These are phyloP conservation scores for Luperina testacea DNA, from an alignment of 2,888 invertebrate genomes.

Conservation along the genomic window DNA sequence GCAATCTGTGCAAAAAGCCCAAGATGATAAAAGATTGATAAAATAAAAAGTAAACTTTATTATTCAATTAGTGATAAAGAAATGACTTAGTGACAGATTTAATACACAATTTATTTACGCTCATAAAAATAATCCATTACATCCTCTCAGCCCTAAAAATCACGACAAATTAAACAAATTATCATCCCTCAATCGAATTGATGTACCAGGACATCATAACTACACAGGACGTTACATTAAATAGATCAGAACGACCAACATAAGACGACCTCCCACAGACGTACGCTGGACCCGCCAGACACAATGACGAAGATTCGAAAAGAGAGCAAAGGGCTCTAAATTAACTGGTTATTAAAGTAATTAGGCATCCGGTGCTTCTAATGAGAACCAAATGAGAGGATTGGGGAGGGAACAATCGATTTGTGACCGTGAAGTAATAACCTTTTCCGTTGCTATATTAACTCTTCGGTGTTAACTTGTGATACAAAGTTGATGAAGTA, in stretches of 20 bases:
- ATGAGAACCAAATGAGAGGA: conserved; percentile 89
- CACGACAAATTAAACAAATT: conserved; percentile 73
- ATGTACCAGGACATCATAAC: conserved; percentile 70
- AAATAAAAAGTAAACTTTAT: background rate
- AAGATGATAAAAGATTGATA: background rate
- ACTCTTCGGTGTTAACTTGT: conserved; percentile 59
- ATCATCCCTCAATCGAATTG: conserved; percentile 73
- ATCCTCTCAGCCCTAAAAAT: conserved; percentile 71
- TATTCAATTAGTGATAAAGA: background rate
- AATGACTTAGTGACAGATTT: conserved; percentile 1
- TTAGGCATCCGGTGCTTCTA: conserved; percentile 85
- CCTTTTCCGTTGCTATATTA: conserved; percentile 80
- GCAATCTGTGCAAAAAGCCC: background rate
- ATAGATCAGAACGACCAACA: conserved; percentile 74
- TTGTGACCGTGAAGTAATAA: conserved; percentile 87
- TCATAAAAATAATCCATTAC: conserved; percentile 67
- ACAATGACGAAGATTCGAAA: conserved; percentile 62
- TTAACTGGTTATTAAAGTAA: conserved; percentile 84
- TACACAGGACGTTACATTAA: conserved; percentile 76
- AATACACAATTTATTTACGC: background rate
- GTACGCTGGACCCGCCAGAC: conserved; percentile 55
- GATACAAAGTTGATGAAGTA: conserved; percentile 13
- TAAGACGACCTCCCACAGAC: conserved; percentile 63
- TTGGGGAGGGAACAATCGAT: conserved; percentile 84
- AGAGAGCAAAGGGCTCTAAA: conserved; percentile 77